Evolutionary conservation across 2,888 invertebrate species (phyloP).

Genomic region (Pinctada fucata): DNA sequence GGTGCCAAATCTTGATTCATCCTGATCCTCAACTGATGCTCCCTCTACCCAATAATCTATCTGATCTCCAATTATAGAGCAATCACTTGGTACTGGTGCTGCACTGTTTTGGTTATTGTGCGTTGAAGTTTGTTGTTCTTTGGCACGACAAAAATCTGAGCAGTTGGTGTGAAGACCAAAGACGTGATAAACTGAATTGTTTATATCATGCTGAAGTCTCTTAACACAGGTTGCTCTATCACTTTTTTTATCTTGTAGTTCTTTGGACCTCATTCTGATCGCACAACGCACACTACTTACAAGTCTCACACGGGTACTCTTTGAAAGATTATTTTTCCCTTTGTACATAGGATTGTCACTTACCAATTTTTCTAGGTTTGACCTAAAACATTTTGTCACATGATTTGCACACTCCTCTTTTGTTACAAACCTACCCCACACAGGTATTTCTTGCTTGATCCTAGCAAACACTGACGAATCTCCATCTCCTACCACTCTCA

Average conservation of each 20-base stretch:
- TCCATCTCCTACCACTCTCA: no score
- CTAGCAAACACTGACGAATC: not conserved
- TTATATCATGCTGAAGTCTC: constrained; percentile 35
- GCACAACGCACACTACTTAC: constrained; percentile 22
- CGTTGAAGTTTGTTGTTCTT: no score
- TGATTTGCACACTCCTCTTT: constrained; percentile 14
- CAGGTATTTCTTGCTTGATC: not conserved
- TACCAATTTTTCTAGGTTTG: not conserved
- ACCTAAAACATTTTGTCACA: not conserved
- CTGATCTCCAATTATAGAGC: no score
- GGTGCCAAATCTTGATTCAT: no score
- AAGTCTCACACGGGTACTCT: not conserved
- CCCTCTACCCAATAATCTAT: no score
- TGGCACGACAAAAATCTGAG: not conserved
- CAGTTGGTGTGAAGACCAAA: not conserved
- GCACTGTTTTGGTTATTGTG: no score
- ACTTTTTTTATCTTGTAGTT: constrained; percentile 9
- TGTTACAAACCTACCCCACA: not conserved
- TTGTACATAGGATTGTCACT: not conserved
- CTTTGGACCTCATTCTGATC: constrained; percentile 16
- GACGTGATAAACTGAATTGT: constrained; percentile 38
- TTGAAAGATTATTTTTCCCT: constrained; percentile 8
- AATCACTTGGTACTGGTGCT: no score
- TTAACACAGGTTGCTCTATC: not conserved
- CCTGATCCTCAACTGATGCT: no score